A percentile compares a stretch with the other conserved stretches of the same genome.
Evolutionary conservation across 2,888 invertebrate genomes (phyloP).

Genomic region (Blera fallax): DNA sequence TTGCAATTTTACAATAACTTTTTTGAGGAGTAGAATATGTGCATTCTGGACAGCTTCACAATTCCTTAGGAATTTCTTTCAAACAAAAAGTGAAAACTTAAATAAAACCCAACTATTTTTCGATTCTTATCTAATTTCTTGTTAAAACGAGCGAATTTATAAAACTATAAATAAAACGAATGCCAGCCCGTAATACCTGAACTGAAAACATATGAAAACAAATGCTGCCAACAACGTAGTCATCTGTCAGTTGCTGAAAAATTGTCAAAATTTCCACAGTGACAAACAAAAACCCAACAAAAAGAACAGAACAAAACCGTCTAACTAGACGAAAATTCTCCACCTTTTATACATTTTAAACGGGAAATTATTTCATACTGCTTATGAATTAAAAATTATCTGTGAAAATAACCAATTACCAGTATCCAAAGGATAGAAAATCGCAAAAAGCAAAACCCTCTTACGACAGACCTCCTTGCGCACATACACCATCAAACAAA

Average conservation of each 20-base stretch:
- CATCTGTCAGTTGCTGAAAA: slow-evolving; percentile 56
- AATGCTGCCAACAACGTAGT: slow-evolving; percentile 25
- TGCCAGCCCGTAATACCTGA: background rate
- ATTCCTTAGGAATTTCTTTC: no score
- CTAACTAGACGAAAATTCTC: slow-evolving; percentile 27
- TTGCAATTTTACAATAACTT: no score
- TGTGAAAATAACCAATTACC: background rate
- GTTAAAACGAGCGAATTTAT: no score
- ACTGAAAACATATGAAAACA: slow-evolving; percentile 37
- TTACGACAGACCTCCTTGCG: slow-evolving; percentile 67
- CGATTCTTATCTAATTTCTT: background rate
- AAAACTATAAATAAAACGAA: background rate
- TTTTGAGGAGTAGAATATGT: no score
- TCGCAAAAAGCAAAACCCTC: slow-evolving; percentile 28
- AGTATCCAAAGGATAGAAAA: background rate
- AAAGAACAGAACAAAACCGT: slow-evolving; percentile 37
- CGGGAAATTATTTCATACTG: slow-evolving; percentile 22
- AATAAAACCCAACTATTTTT: no score
- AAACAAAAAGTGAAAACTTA: no score
- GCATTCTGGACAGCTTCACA: no score
- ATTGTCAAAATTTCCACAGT: slow-evolving; percentile 54
- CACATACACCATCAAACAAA: slow-evolving; percentile 45
- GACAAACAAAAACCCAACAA: slow-evolving; percentile 56
- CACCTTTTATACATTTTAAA: slow-evolving; percentile 32
- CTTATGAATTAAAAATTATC: slow-evolving; percentile 45